Base-by-base conservation (phyloP, 37 sponge, comb jelly and placozoan species). In the Oopsacas minuta region DNA sequence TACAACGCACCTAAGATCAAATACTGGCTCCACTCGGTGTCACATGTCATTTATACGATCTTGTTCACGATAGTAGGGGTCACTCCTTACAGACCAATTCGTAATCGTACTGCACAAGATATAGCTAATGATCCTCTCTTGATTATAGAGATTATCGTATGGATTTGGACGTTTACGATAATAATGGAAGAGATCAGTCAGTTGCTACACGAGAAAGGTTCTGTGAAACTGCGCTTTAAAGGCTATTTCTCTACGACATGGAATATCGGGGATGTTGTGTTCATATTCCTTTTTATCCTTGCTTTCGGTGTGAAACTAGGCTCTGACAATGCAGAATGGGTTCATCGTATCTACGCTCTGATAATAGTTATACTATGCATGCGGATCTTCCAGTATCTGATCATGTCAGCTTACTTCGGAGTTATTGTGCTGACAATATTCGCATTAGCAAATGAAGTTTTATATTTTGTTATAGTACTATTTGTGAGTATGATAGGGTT, bases 401-500 rank as follows among this genome's bases (percentile, higher is more conserved):
- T 61, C 22, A 61, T 61, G 75, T 61, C 75, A 12, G 75, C 75
- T 12, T 61, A 61, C 28, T 61, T 61, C 75, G 75, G 75, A 32
- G 75, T 61, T 5, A 61, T 61, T 61, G 75, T 61, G 22, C 30
- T 61, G 75, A 61, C 30, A 7, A 61, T 61, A 7, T 61, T 61
- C 75, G 75, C 75, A 12, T 34, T 61, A 7, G 7, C 1, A 3
- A 34, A 61, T 7, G 75, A 61, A 61, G 75, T 61, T 3, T 25
- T 61, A 3, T 61, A 61, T n/a, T 61, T 61, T 12, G 17, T 61
- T 10, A 25, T 61, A 5, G 75, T 61, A 3, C 75, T 61, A 34
- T n/a, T 61, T 10, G 5, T 61, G 75, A 61, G 75, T 61, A 61
- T 61, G 75, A 61, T 61, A 32, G 75, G 75, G 75, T 61, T 61